Percentiles rank a stretch among this genome's conserved stretches.
Conservation (phyloP, 2,797 vertebrate species). For the Microcaecilia unicolor region DNA sequence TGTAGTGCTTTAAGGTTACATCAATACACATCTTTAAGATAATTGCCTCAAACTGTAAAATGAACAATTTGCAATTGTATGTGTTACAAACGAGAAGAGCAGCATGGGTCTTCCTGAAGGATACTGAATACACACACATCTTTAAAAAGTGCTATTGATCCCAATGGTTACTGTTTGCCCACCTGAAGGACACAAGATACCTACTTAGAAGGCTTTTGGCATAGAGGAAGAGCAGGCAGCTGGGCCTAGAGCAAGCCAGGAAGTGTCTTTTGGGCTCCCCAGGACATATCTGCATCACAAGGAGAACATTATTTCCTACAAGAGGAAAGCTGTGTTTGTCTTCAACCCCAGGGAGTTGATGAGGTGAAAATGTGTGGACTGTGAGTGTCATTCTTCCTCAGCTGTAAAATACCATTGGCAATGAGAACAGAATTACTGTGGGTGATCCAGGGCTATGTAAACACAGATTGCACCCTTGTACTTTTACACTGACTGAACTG, state of each 20-base stretch:
- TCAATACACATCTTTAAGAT: neutral
- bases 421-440: conserved; percentile 50
- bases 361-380: conserved; percentile 82
- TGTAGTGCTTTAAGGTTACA: too few species aligned
- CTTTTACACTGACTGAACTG: conserved; percentile 41
- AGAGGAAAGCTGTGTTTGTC: conserved; percentile 75
- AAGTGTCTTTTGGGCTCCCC: conserved; percentile 56
- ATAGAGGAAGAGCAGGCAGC: conserved; percentile 61
- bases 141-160: conserved; percentile 57
- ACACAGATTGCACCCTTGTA: conserved; percentile 60
- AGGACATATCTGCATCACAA: conserved; percentile 72
- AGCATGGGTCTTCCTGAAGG: conserved; percentile 53
- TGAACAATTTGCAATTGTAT: conserved; percentile 23
- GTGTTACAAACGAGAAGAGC: neutral
- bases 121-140: conserved; percentile 67
- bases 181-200: conserved; percentile 73
- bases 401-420: conserved; percentile 56
- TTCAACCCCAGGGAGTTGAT: conserved; percentile 78
- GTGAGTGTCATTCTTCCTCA: conserved; percentile 52
- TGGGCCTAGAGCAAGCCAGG: conserved; percentile 64
- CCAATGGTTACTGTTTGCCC: conserved; percentile 86
- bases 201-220: conserved; percentile 31
- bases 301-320: conserved; percentile 68
- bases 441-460: conserved; percentile 53
- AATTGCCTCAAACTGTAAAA: neutral